Evolutionary conservation across 2,797 vertebrate species (phyloP).

Genomic region (Masticophis lateralis): DNA sequence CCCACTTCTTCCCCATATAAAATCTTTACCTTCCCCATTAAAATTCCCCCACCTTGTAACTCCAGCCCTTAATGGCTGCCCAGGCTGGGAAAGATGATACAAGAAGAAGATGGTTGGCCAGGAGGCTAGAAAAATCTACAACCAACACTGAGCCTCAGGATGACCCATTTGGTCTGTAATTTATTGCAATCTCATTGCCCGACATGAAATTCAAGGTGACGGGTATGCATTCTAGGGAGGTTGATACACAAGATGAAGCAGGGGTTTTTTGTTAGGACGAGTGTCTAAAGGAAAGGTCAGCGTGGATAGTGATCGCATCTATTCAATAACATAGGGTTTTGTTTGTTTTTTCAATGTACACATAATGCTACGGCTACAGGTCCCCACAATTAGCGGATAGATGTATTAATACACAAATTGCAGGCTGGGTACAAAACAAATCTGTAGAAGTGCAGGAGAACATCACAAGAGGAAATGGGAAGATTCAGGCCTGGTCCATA

Average conservation of each 20-base stretch:
- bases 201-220: conserved; percentile 8
- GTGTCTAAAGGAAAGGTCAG: background rate
- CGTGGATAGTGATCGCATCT: background rate
- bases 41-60: background rate
- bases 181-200: conserved; percentile 39
- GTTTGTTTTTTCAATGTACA: conserved; percentile 16
- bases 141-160: background rate
- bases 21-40: background rate
- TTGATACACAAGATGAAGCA: background rate
- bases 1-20: background rate
- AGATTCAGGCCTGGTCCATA: background rate
- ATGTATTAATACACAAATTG: background rate
- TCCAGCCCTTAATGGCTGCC: background rate
- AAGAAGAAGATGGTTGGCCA: background rate
- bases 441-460: background rate
- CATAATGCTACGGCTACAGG: background rate
- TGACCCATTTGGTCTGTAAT: background rate
- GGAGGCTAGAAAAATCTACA: background rate
- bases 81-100: background rate
- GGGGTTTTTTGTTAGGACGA: background rate
- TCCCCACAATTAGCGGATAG: background rate
- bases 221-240: conserved; percentile 10
- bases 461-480: background rate
- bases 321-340: background rate
- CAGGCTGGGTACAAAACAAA: background rate